Conservation (phyloP, 2,888 invertebrate species). For the Hecatera dysodea region DNA sequence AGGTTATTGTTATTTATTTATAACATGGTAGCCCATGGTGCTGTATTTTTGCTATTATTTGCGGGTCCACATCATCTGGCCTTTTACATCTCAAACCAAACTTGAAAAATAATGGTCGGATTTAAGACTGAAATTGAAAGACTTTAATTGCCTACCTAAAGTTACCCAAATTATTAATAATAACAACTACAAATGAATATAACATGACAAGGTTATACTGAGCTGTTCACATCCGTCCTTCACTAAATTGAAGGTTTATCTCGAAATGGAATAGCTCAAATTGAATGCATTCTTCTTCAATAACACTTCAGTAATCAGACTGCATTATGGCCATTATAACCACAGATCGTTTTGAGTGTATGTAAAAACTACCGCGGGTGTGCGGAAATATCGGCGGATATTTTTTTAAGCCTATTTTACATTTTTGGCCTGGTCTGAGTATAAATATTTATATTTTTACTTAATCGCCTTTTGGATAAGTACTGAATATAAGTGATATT, state of each 20-base stretch:
- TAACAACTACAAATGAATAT: background rate
- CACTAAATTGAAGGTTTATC: background rate
- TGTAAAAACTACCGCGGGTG: too few relatives aligned
- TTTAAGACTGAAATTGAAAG: too few relatives aligned
- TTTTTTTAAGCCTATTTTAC: too few relatives aligned
- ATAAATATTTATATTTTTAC: too few relatives aligned
- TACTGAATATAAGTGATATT: too few relatives aligned
- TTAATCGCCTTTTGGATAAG: too few relatives aligned
- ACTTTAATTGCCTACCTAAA: background rate
- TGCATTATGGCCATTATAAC: too few relatives aligned
- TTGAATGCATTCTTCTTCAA: background rate
- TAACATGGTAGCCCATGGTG: slow-evolving; percentile 6
- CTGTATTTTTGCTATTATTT: slow-evolving; percentile 18
- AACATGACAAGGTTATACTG: background rate
- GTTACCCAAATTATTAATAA: background rate
- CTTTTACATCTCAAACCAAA: slow-evolving; percentile 18
- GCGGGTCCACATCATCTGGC: slow-evolving; percentile 5
- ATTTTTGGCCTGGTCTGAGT: too few relatives aligned
- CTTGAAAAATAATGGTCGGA: too few relatives aligned
- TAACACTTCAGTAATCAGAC: too few relatives aligned
- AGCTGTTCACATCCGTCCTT: background rate
- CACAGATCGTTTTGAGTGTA: too few relatives aligned
- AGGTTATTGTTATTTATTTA: slow-evolving; percentile 35
- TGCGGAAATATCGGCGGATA: too few relatives aligned
- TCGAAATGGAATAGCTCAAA: background rate